These are phyloP conservation scores for Laticauda colubrina DNA, from an alignment of 2,113 vertebrate genomes.

Conservation along the genomic window DNA sequence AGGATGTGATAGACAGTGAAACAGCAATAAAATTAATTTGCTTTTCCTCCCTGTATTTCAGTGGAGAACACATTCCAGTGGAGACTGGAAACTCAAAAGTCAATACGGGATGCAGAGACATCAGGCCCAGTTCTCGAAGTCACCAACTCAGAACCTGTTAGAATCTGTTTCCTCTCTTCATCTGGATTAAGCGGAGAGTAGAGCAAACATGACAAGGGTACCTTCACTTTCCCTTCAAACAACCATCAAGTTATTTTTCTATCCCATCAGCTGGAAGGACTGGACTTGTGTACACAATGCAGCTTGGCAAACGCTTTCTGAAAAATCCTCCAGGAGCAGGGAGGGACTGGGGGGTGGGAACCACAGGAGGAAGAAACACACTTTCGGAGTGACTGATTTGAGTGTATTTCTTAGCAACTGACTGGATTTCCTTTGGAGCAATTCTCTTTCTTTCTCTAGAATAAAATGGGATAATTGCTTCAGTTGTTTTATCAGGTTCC, in stretches of 20 bases:
- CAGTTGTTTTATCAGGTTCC: constrained; percentile 16
- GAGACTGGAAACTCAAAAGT: background rate
- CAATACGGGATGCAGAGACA: background rate
- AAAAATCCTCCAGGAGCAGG: background rate
- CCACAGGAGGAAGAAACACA: background rate
- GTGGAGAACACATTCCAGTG: background rate
- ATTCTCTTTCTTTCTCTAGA: background rate
- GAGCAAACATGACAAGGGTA: background rate
- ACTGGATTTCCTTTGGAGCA: background rate
- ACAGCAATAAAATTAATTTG: background rate
- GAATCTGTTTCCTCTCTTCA: background rate
- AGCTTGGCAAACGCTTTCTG: background rate
- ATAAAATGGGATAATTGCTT: background rate
- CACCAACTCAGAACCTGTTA: background rate
- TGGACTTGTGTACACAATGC: accelerated
- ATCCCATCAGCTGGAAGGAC: no score
- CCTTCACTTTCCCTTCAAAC: background rate
- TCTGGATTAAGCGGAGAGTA: background rate
- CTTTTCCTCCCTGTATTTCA: background rate
- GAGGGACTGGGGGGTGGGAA: background rate
- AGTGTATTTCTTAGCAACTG: constrained; percentile 6
- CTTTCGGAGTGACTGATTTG: background rate
- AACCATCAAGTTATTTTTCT: no score
- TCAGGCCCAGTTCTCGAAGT: background rate
- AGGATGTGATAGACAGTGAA: background rate